Base-by-base conservation (phyloP, 2,797 vertebrate genomes). In the Coilia nasus region DNA sequence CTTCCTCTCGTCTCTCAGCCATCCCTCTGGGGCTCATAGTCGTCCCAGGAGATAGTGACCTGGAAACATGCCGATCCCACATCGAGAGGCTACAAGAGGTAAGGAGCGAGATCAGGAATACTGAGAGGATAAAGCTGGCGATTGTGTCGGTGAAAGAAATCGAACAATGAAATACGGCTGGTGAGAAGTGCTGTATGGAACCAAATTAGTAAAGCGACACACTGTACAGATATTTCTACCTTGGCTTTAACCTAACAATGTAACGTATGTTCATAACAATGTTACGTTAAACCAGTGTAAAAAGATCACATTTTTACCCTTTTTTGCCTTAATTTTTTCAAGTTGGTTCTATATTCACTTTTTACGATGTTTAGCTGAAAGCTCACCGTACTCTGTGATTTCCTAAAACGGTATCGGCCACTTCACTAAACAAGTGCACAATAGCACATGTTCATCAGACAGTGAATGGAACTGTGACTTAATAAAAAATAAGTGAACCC, bases 71-170 rank as follows among this genome's bases (percentile, higher is more conserved):
- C 91, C 95, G 97, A 1, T 94, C 95, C 17, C 97, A 97, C 91
- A 98, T 98, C 0, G 96, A 98, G 92, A 96, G 94, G 87, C 94
- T 99, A 84, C 97, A 98, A 90, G 94, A 98, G 97, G 98, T 98
- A 93, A 95, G 95, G 47, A 59, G 44, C 31, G 17, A 54, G 23
- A 3, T 23, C 19, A 64, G 82, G 31, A 10, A 64, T 10, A 21
- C 50, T 57, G 84, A 60, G 21, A 35, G 17, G 41, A 82, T 10
- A 21, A 28, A 10, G 31, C 44, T 7, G 6, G 28, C 50, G 25
- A 15, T 11, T 67, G 19, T 41, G 6, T 62, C 81, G 83, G 12
- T 17, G 17, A 44, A 28, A 60, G 57, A 31, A n/a, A 6, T 67
- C 2, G 57, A n/a, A 81, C 2, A 50, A 14, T 54, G 50, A 44